Percentiles rank a stretch among this genome's conserved stretches.
phyloP scores from a whole-genome alignment of 2,113 vertebrate genomes.

The Channa maculata region DNA sequence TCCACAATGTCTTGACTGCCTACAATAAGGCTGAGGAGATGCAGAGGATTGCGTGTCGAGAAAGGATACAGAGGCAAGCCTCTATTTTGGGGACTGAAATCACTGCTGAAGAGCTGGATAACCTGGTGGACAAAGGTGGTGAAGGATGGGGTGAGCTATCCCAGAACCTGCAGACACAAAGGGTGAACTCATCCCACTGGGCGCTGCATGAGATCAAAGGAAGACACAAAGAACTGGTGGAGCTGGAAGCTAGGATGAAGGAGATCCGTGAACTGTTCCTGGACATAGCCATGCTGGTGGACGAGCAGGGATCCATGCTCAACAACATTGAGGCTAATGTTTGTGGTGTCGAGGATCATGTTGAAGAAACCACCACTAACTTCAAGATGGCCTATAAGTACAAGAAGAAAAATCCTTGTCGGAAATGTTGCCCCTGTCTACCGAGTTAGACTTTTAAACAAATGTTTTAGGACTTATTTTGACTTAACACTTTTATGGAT shows the following conservation, averaged over 20 bases:
- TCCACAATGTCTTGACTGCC: constrained; percentile 86
- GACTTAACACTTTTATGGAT: constrained; percentile 10
- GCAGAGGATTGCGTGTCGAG: constrained; percentile 87
- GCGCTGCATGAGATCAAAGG: constrained; percentile 89
- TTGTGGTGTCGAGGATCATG: constrained; percentile 82
- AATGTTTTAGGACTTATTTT: constrained; percentile 7
- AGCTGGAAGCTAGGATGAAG: constrained; percentile 87
- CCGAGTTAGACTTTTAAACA: constrained; percentile 48
- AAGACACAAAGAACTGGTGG: constrained; percentile 90
- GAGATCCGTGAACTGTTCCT: constrained; percentile 89
- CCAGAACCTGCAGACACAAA: constrained; percentile 85
- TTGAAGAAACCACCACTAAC: constrained; percentile 80
- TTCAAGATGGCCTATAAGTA: constrained; percentile 86
- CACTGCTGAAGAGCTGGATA: constrained; percentile 87
- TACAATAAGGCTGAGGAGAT: constrained; percentile 88
- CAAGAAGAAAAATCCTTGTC: constrained; percentile 86
- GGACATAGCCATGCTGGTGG: constrained; percentile 89
- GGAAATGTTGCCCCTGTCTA: constrained; percentile 80
- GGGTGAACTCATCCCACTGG: constrained; percentile 79
- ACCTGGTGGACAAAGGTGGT: constrained; percentile 89
- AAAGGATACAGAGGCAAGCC: constrained; percentile 90
- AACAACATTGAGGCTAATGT: constrained; percentile 89
- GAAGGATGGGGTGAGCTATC: constrained; percentile 89
- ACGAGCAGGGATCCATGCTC: constrained; percentile 88
- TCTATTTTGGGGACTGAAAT: constrained; percentile 91